These are phyloP conservation scores for Etheostoma spectabile DNA, from an alignment of 2,113 vertebrate genomes.

Conservation along the genomic window DNA sequence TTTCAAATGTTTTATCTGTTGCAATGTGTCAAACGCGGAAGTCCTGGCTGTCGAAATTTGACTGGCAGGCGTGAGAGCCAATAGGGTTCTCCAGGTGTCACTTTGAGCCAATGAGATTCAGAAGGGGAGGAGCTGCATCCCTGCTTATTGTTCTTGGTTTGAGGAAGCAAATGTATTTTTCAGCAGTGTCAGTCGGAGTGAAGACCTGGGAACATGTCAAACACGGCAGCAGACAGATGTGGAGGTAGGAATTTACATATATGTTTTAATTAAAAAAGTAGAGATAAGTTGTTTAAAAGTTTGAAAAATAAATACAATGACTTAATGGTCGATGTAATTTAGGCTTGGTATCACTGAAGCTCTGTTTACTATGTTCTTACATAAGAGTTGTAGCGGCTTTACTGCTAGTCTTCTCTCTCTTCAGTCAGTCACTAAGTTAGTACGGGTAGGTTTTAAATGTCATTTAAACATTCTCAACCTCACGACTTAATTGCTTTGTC, in stretches of 20 bases:
- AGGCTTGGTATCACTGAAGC: neutral
- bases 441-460: neutral
- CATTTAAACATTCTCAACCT: neutral
- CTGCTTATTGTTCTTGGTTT: neutral
- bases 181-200: neutral
- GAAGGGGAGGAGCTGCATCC: neutral
- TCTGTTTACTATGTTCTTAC: neutral
- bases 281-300: neutral
- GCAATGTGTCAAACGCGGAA: slow-evolving; percentile 45
- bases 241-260: slow-evolving; percentile 43
- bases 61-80: slow-evolving; percentile 14
- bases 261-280: neutral
- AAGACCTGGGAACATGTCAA: slow-evolving; percentile 29
- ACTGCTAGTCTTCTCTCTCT: neutral
- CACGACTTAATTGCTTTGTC: neutral
- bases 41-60: neutral
- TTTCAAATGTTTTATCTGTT: neutral
- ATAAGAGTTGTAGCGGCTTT: neutral
- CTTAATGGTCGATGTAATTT: neutral
- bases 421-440: neutral
- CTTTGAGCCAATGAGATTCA: slow-evolving; percentile 35
- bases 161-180: slow-evolving; percentile 24
- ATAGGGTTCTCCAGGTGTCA: neutral
- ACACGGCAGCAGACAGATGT: neutral
- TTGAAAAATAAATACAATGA: neutral